Base-by-base conservation (phyloP, 2,113 vertebrate genomes). In the Chloebia gouldiae region DNA sequence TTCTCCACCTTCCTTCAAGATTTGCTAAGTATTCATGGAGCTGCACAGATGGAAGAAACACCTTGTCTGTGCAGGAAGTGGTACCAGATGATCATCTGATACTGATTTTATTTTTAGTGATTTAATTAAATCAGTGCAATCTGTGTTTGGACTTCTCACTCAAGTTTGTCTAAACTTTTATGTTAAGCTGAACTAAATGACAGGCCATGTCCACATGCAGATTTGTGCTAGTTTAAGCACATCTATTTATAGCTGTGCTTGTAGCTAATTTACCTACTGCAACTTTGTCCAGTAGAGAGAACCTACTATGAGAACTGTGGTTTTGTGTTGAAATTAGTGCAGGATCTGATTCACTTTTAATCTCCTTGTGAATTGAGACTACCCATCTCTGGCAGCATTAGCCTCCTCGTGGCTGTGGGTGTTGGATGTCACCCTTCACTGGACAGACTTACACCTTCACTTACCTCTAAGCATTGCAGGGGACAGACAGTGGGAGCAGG, bases 21-120 rank as follows among this genome's bases (percentile, higher is more conserved):
- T 66, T 50, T 77, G 51, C 37, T 25, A 8, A 35, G 50, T 82
- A 15, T 69, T 95, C 3, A 0, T 45, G 23, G 45, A 60, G 59
- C 66, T 82, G 73, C 73, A 63, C 87, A 95, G 84, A 72, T 90
- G 75, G 87, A 68, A 94, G 42, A 66, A 87, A 40, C 63, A 90
- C 90, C 75, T 90, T 82, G 27, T 72, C 35, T 80, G 71, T 1
- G 1, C 9, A 57, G 71, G 39, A 87, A 65, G 15, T 53, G 20
- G 49, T 75, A 76, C 63, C 84, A 89, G 70, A 72, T 91, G 73
- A 81, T 82, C 25, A 50, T 45, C 73, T 65, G 47, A 85, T 85
- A 54, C 42, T 16, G 40, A 27, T 79, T 87, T 92, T 89, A 81
- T 60, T 89, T 97, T 92, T 85, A 87, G 73, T 31, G 24, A n/a